phyloP scores from a whole-genome alignment of 2,113 vertebrate genomes.

The Cairina moschata region DNA sequence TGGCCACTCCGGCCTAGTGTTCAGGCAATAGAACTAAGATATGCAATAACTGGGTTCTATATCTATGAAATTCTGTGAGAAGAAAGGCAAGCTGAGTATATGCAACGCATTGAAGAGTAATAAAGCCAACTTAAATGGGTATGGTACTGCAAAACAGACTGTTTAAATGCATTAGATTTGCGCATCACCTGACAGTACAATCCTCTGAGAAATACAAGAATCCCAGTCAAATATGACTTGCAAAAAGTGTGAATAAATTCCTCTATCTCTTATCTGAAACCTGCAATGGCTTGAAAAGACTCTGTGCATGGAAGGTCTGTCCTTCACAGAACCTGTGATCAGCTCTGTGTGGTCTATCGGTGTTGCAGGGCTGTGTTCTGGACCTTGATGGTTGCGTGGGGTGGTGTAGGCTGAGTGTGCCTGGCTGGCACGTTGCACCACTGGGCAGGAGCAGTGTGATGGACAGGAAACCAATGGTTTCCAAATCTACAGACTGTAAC shows the following conservation, averaged over 20 bases:
- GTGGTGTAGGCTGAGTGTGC: too few species aligned
- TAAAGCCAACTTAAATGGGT: not conserved
- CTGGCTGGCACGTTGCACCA: accelerated
- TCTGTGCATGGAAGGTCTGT: not conserved
- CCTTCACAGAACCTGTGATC: not conserved
- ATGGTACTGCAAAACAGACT: not conserved
- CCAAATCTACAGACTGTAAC: not conserved
- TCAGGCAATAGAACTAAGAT: not conserved
- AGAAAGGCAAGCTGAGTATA: not conserved
- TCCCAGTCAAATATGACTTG: not conserved
- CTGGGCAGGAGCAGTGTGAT: accelerated
- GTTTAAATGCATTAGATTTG: not conserved
- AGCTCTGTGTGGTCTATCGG: accelerated
- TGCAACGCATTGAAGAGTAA: not conserved
- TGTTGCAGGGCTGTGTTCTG: accelerated
- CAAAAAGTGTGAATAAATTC: not conserved
- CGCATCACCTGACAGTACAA: not conserved
- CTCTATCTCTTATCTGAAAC: not conserved
- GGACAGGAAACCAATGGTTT: not conserved
- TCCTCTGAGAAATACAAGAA: not conserved
- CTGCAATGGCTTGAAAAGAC: not conserved
- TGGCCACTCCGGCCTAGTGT: accelerated
- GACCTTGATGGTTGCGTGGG: not conserved
- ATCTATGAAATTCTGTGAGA: not conserved
- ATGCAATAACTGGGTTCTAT: not conserved